Base-by-base conservation (phyloP, 2,797 vertebrate genomes). In the Brotula barbata region DNA sequence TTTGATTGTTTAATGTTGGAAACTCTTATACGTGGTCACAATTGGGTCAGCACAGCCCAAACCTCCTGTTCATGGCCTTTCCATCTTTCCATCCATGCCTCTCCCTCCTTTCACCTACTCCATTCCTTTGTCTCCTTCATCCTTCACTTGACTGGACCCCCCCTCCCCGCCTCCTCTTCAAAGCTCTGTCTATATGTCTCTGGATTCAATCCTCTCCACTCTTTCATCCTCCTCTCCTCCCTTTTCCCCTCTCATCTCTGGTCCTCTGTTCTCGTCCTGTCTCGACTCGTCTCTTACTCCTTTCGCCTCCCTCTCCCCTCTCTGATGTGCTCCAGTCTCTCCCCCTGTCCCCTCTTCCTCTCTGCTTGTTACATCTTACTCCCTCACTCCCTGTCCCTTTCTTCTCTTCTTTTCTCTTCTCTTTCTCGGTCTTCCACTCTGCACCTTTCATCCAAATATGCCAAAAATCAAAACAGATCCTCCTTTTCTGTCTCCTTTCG, bases 391-490 rank as follows among this genome's bases (percentile, higher is more conserved):
- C 40, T 16, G 7, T 15, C 19, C 41, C 17, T 42, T 43, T 19
- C 17, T 43, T 5, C n/a, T 5, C 9, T 11, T 3, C 41, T 42
- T 17, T 14, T 7, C 41, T 42, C 13, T 7, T 7, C 7, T 36
- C 9, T 9, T 23, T 16, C 39, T 41, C 44, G 11, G 14, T 25
- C 22, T 40, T 51, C n/a, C 37, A 16, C 3, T 28, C 21, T 23
- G n/a, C 16, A 2, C 4, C 58, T 69, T 80, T 76, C 28, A 67
- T 73, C 58, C 34, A 3, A 3, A 41, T 1, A 14, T 25, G 36
- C 42, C 62, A 63, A 58, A 64, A 50, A 25, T 53, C 48, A 15
- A 64, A 75, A 57, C 58, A 68, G 62, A 71, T 62, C 61, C 63
- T 67, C 58, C 48, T 33, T 22, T 60, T 45, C 48, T 49, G 15